These are phyloP conservation scores for Stomorhina lunata DNA, from an alignment of 2,888 invertebrate species.

Conservation along the genomic window DNA sequence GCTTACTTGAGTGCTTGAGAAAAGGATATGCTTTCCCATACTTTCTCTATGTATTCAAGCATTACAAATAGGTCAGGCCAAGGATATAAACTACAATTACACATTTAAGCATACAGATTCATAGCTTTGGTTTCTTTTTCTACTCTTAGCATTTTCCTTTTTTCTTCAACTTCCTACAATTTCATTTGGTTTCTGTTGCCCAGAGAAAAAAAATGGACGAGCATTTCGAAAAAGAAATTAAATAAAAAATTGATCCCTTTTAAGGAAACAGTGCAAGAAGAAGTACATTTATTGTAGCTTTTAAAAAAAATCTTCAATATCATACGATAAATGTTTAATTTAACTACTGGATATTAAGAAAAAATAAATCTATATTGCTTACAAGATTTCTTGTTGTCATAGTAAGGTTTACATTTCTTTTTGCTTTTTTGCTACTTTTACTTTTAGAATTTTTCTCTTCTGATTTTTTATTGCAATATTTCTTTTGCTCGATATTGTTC, in stretches of 20 bases:
- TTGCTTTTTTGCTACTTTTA: neutral
- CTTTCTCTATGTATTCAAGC: constrained; percentile 42
- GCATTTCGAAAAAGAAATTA: constrained; percentile 16
- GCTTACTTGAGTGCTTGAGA: neutral
- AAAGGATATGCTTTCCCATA: neutral
- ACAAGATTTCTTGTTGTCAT: neutral
- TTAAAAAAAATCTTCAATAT: neutral
- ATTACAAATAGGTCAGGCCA: constrained; percentile 57
- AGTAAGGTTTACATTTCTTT: neutral
- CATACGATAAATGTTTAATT: neutral
- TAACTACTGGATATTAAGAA: neutral
- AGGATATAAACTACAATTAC: constrained; percentile 54
- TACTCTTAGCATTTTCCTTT: neutral
- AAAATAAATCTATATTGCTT: neutral
- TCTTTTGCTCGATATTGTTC: neutral
- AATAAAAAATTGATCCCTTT: neutral
- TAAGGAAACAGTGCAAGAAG: neutral
- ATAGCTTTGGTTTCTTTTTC: neutral
- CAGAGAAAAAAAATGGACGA: neutral
- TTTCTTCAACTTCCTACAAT: neutral
- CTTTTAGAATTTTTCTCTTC: neutral
- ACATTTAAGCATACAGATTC: constrained; percentile 24
- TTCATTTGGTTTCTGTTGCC: neutral
- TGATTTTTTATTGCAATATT: neutral
- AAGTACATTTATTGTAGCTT: neutral